A percentile compares a stretch with the other conserved stretches of the same genome.
These are phyloP conservation scores for Lasius fuliginosus DNA, from an alignment of 2,888 invertebrate genomes.

Conservation along the genomic window DNA sequence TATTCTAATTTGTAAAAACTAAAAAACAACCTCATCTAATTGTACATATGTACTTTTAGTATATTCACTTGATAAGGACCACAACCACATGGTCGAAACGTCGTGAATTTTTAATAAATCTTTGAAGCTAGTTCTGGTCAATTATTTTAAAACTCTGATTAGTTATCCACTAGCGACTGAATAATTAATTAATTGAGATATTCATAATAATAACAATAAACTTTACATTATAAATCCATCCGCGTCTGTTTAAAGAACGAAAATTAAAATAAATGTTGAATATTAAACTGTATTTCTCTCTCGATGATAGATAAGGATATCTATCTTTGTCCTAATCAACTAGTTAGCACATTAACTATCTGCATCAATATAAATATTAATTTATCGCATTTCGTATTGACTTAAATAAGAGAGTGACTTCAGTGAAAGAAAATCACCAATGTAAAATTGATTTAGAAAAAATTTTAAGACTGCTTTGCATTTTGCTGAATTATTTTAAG, in stretches of 20 bases:
- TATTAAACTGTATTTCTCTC: not conserved
- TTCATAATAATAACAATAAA: conserved; percentile 10
- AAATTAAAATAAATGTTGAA: not conserved
- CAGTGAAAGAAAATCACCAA: not conserved
- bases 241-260: not conserved
- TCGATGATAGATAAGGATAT: not conserved
- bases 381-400: not conserved
- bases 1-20: too few relatives aligned
- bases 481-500: not conserved
- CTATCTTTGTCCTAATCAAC: conserved; percentile 14
- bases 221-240: not conserved
- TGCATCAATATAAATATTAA: conserved; percentile 38
- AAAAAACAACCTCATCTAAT: too few relatives aligned
- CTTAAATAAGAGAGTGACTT: not conserved
- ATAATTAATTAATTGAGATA: too few relatives aligned
- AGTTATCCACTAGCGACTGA: too few relatives aligned
- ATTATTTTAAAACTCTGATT: too few relatives aligned
- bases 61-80: too few relatives aligned
- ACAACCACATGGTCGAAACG: too few relatives aligned
- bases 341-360: not conserved
- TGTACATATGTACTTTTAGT: too few relatives aligned
- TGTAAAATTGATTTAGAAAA: not conserved
- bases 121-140: too few relatives aligned
- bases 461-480: not conserved
- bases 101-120: too few relatives aligned